Percentiles rank a stretch among this genome's conserved stretches.
These are phyloP conservation scores for Halcyon chelicuti DNA, from an alignment of 2,797 vertebrate genomes.

Conservation along the genomic window DNA sequence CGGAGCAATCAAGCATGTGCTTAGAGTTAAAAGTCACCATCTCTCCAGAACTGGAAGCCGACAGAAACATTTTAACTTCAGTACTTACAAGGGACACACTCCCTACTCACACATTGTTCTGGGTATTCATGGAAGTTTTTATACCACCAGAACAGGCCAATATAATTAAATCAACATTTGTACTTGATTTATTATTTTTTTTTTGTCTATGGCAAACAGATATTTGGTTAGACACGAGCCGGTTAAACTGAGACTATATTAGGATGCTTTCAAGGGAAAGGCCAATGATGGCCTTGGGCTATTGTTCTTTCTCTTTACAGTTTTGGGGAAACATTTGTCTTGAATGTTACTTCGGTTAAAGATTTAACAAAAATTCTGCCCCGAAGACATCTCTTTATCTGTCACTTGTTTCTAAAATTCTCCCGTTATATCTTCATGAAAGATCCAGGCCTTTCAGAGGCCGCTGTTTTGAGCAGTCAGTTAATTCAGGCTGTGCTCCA, in stretches of 20 bases:
- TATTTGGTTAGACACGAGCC: not conserved
- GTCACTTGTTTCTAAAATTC: not conserved
- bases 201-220: not conserved
- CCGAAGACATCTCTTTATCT: not conserved
- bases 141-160: not conserved
- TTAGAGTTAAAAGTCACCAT: constrained; percentile 18
- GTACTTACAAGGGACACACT: not conserved
- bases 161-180: constrained; percentile 27
- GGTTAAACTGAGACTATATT: not conserved
- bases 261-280: not conserved
- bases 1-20: not conserved
- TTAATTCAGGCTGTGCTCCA: not conserved
- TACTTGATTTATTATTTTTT: not conserved
- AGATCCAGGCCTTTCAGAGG: not conserved
- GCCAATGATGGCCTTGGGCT: not conserved
- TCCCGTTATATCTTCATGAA: constrained; percentile 4
- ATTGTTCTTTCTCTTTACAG: not conserved
- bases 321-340: not conserved
- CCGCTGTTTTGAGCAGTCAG: not conserved
- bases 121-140: constrained; percentile 16
- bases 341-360: not conserved
- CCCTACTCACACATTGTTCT: not conserved
- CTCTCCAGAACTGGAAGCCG: not conserved
- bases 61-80: constrained; percentile 27
- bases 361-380: not conserved